phyloP scores from a whole-genome alignment of 1,140 invertebrate genomes.

The Drosophila nigrodunni region DNA sequence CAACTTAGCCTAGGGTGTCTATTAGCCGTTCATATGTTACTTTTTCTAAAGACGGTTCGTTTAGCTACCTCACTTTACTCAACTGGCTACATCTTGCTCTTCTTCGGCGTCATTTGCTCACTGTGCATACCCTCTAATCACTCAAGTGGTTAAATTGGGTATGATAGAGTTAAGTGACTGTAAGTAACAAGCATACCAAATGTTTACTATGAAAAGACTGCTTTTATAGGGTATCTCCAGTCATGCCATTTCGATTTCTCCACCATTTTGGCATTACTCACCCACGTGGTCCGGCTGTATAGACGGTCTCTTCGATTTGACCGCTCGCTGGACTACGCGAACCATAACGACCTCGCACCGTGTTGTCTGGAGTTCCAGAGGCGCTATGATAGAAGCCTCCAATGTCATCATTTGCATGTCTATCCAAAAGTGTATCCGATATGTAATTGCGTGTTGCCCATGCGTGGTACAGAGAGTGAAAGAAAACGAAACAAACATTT shows the following conservation, averaged over 20 bases:
- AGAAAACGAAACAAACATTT: slow-evolving; percentile 9
- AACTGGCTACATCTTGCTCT: not conserved
- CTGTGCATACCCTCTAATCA: not conserved
- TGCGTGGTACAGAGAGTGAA: slow-evolving; percentile 40
- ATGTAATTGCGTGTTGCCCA: slow-evolving; percentile 70
- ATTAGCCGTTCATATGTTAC: not conserved
- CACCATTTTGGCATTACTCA: slow-evolving; percentile 73
- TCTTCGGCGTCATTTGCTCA: not conserved
- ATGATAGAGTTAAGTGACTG: not conserved
- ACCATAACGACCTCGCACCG: slow-evolving; percentile 88
- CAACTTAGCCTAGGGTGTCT: not conserved
- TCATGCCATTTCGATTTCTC: not conserved
- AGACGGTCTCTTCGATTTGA: slow-evolving; percentile 88
- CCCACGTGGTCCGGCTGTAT: slow-evolving; percentile 90
- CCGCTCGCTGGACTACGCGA: slow-evolving; percentile 88
- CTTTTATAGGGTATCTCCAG: not conserved
- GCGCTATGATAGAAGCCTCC: slow-evolving; percentile 87
- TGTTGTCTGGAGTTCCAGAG: slow-evolving; percentile 86
- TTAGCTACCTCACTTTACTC: not conserved
- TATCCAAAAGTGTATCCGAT: slow-evolving; percentile 66
- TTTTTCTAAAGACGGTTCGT: not conserved
- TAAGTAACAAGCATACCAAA: not conserved
- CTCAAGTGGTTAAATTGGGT: not conserved
- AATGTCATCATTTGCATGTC: slow-evolving; percentile 88
- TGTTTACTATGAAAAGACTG: too few relatives aligned